These are phyloP conservation scores for Kryphioiulus occultus DNA, from an alignment of 2,888 invertebrate genomes.

Conservation along the genomic window DNA sequence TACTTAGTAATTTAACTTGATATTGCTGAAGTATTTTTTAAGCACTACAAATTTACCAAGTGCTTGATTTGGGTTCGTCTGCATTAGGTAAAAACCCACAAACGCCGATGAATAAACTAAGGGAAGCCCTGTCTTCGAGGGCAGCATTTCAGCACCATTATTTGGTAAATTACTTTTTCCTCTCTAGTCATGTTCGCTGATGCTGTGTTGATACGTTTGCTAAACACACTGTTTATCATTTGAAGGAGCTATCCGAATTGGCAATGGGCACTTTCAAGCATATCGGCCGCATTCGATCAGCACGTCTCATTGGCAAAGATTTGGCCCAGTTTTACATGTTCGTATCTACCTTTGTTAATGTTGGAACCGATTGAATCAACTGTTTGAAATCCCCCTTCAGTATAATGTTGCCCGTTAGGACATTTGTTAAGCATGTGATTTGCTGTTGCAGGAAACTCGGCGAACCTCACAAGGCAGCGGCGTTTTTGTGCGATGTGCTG, in stretches of 20 bases:
- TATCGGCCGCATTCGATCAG: slow-evolving; percentile 82
- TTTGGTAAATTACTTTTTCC: slow-evolving; percentile 66
- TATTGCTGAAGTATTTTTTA: too few species aligned
- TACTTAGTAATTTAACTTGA: too few species aligned
- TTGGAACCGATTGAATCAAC: background rate
- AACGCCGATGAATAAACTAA: slow-evolving; percentile 81
- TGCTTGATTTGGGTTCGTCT: background rate
- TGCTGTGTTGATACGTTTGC: background rate
- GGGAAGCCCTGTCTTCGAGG: slow-evolving; percentile 88
- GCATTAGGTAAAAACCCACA: slow-evolving; percentile 47
- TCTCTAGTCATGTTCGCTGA: background rate
- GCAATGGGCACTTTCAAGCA: slow-evolving; percentile 97
- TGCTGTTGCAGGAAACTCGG: slow-evolving; percentile 60
- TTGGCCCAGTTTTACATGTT: slow-evolving; percentile 89
- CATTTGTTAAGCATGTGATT: too few species aligned
- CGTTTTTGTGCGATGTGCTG: slow-evolving; percentile 85
- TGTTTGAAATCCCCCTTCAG: too few species aligned
- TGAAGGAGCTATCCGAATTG: slow-evolving; percentile 84
- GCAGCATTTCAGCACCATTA: slow-evolving; percentile 89
- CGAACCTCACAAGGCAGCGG: slow-evolving; percentile 82
- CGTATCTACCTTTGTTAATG: slow-evolving; percentile 60
- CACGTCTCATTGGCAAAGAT: slow-evolving; percentile 86
- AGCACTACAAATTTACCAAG: background rate
- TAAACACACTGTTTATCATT: too few species aligned
- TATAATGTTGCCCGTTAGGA: too few species aligned